These are phyloP conservation scores for Arrhamphus sclerolepis DNA, from an alignment of 2,797 vertebrate species.

Conservation along the genomic window DNA sequence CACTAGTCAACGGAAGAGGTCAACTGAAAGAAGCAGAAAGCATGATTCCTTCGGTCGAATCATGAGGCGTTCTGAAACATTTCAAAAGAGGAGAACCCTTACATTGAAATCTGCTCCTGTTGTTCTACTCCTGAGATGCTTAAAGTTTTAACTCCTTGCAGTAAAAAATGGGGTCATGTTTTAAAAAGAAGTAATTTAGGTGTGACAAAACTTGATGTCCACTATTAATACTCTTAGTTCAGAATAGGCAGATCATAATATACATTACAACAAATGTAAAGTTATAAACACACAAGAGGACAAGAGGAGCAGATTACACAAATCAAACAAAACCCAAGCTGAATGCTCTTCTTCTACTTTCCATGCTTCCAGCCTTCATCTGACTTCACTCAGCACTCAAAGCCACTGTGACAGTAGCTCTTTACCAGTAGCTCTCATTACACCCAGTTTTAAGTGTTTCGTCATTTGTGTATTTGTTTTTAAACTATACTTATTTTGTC, in stretches of 20 bases:
- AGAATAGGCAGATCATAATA: neutral
- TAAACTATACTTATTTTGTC: no score
- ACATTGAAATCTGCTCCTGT: slow-evolving; percentile 53
- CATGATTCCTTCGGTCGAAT: slow-evolving; percentile 49
- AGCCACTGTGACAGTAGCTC: no score
- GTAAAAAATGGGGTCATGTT: no score
- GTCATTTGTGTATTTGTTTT: no score
- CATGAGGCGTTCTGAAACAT: slow-evolving; percentile 40
- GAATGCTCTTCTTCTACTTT: no score
- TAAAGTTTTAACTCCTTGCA: neutral
- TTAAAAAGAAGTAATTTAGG: no score
- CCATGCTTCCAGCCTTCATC: no score
- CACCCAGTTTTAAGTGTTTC: no score
- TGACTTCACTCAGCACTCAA: no score
- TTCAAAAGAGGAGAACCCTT: slow-evolving; percentile 34
- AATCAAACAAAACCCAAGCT: neutral
- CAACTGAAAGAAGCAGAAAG: slow-evolving; percentile 44
- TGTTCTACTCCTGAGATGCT: neutral
- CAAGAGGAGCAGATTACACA: slow-evolving; percentile 59
- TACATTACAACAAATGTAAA: neutral
- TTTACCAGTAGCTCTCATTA: no score
- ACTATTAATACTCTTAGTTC: no score
- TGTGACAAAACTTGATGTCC: no score
- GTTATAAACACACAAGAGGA: neutral
- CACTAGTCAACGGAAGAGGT: slow-evolving; percentile 20